These are phyloP conservation scores for Euphonia xanthogaster DNA, from an alignment of 2,797 vertebrate genomes.

Conservation along the genomic window DNA sequence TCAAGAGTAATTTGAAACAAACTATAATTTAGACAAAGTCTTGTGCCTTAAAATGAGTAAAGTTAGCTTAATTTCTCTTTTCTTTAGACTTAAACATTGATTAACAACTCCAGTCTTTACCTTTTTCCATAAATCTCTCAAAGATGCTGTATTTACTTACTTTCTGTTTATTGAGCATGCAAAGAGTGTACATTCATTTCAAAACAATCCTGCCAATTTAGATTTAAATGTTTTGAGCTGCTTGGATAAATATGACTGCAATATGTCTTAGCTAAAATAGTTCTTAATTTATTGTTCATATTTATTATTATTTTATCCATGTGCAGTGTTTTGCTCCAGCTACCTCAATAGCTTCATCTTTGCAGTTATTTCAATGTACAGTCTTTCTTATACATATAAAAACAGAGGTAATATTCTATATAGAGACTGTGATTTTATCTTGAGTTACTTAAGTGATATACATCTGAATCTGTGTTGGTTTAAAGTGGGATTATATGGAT, in stretches of 20 bases:
- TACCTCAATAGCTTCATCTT: not conserved
- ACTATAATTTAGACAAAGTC: not conserved
- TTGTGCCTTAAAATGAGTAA: not conserved
- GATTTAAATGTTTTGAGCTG: rapidly evolving
- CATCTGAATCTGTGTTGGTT: not conserved
- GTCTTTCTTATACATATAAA: not conserved
- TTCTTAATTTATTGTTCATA: not conserved
- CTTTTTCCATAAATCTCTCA: not conserved
- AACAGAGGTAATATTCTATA: not conserved
- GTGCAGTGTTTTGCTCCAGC: not conserved
- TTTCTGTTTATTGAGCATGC: not conserved
- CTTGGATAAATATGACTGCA: not conserved
- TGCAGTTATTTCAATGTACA: not conserved
- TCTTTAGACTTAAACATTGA: not conserved
- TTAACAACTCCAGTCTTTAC: not conserved
- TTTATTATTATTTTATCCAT: not conserved
- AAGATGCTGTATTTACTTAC: not conserved
- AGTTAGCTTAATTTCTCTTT: not conserved
- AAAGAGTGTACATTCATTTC: not conserved
- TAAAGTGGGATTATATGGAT: not conserved
- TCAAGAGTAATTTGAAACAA: not conserved
- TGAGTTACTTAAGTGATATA: not conserved
- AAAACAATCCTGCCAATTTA: not conserved
- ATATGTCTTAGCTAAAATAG: not conserved
- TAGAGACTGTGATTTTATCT: not conserved